Evolutionary conservation across 1,140 invertebrate species (phyloP).

Genomic region (Caenorhabditis brenneri): DNA sequence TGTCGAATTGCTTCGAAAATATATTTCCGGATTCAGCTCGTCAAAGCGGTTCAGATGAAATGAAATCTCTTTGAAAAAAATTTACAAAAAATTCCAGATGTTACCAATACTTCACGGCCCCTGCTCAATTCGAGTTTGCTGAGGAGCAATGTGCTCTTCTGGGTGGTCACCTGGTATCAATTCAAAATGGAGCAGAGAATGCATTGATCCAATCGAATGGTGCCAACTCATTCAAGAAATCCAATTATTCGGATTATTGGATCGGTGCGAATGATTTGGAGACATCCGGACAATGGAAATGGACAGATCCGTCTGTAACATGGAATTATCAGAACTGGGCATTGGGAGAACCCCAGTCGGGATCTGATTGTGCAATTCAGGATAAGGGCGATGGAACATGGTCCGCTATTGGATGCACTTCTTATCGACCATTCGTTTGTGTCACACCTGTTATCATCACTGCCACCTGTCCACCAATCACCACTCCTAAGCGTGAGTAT

Average conservation of each 20-base stretch:
- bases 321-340: slow-evolving; percentile 40
- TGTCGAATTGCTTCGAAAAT: neutral
- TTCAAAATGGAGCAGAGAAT: slow-evolving; percentile 15
- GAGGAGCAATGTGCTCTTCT: neutral
- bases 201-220: neutral
- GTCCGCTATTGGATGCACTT: slow-evolving; percentile 21
- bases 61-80: no score
- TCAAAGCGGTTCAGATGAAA: no score
- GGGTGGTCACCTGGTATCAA: neutral
- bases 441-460: slow-evolving; percentile 12
- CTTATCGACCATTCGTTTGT: slow-evolving; percentile 42
- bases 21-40: neutral
- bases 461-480: slow-evolving; percentile 45
- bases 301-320: slow-evolving; percentile 25
- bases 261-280: slow-evolving; percentile 44
- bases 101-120: slow-evolving; percentile 14
- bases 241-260: slow-evolving; percentile 35
- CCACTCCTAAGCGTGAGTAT: slow-evolving; percentile 31
- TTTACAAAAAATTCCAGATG: neutral
- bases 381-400: slow-evolving; percentile 38
- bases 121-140: slow-evolving; percentile 8
- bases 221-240: neutral
- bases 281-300: slow-evolving; percentile 39
- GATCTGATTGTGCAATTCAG: slow-evolving; percentile 22
- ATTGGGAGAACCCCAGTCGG: slow-evolving; percentile 18